Evolutionary conservation across 2,113 vertebrate species (phyloP).

Genomic region (Junco hyemalis): DNA sequence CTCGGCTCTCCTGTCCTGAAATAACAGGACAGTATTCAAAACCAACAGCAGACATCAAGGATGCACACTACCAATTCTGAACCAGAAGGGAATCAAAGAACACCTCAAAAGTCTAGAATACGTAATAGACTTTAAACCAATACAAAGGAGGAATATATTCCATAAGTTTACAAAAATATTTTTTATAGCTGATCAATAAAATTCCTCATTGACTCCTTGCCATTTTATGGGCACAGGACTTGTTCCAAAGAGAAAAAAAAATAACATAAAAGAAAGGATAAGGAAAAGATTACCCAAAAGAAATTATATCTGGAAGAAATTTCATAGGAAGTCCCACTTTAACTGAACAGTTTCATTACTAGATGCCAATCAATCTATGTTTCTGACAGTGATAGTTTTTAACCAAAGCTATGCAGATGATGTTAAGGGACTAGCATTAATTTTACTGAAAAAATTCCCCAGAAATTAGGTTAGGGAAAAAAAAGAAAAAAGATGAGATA

Average conservation of each 20-base stretch:
- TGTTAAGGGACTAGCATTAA: not conserved
- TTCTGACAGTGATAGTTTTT: not conserved
- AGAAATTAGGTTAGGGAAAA: not conserved
- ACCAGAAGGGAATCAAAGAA: constrained; percentile 8
- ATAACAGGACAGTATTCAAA: constrained; percentile 32
- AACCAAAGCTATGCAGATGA: not conserved
- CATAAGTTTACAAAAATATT: not conserved
- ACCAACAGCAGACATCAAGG: constrained; percentile 11
- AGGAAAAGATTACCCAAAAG: not conserved
- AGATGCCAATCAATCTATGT: not conserved
- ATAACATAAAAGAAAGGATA: not conserved
- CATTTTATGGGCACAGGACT: not conserved
- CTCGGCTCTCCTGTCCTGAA: constrained; percentile 2
- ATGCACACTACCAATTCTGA: constrained; percentile 3
- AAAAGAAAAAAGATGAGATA: not conserved
- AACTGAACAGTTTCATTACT: not conserved
- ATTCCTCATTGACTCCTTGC: not conserved
- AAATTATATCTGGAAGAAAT: not conserved
- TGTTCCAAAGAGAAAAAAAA: not conserved
- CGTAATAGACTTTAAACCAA: constrained; percentile 37
- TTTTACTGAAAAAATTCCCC: not conserved
- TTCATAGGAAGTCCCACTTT: not conserved
- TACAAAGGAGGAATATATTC: not conserved
- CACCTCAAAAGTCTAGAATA: not conserved
- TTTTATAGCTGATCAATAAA: not conserved